Conservation (phyloP, 2,888 invertebrate genomes). For the Cephalotes varians region DNA sequence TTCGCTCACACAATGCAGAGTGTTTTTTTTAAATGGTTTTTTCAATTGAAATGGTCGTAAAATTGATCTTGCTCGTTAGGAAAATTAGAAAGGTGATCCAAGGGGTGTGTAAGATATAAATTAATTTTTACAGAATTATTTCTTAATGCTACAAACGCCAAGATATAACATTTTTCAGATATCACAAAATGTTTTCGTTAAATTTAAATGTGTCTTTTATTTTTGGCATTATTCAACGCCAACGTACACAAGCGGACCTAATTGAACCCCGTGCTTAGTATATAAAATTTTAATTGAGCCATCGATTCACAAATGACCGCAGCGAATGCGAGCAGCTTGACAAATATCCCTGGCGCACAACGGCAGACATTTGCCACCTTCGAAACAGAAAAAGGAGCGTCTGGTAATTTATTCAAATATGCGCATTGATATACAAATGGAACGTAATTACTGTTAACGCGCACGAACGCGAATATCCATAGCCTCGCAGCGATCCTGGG, state of each 20-base stretch:
- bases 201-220: constrained; percentile 5
- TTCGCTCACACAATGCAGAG: background rate
- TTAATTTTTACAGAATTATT: constrained; percentile 3
- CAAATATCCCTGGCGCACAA: constrained; percentile 35
- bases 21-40: background rate
- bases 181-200: background rate
- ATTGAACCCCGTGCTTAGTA: constrained; percentile 30
- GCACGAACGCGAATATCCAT: constrained; percentile 53
- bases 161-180: background rate
- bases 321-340: constrained; percentile 35
- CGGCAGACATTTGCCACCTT: constrained; percentile 29
- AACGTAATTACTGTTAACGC: constrained; percentile 57
- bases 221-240: constrained; percentile 26
- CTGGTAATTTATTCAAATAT: constrained; percentile 48
- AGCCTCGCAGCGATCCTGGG: constrained; percentile 52
- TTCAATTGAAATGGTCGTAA: background rate
- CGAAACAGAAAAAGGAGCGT: background rate
- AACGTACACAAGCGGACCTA: constrained; percentile 10
- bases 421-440: constrained; percentile 46
- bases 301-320: constrained; percentile 44
- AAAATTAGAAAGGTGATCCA: background rate
- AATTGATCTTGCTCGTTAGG: background rate
- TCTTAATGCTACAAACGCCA: background rate
- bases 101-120: background rate
- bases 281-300: constrained; percentile 57